Base-by-base conservation (phyloP, 2,888 invertebrate genomes). In the Mythimna loreyi region DNA sequence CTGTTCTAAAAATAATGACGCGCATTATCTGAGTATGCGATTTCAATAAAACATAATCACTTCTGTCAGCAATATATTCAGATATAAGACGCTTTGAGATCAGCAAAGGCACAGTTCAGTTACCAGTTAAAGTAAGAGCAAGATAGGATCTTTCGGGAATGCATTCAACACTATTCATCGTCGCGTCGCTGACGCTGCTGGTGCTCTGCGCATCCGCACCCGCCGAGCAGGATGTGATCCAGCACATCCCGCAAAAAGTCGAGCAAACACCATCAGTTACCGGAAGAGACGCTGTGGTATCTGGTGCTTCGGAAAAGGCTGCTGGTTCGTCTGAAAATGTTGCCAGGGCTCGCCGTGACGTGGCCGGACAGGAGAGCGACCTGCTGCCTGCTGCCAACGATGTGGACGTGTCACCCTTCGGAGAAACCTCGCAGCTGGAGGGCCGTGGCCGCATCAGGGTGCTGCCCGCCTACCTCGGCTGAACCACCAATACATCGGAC, bases 261-360 rank as follows among this genome's bases (percentile, higher is more conserved):
- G 93, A 88, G 82, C 89, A 81, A 94, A 96, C 89, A 95, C 96
- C 91, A 87, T 95, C 92, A 94, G 93, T 85, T 95, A 95, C 88
- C 89, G 93, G 87, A 91, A 92, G 86, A 90, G 90, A 88, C 87
- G 92, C 72, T 93, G 92, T 84, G 92, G 91, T 40, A 52, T 95
- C 92, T 94, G 94, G 93, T 94, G 95, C 90, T 95, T 92, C 81
- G 95, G 95, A 0, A 89, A 89, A 84, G 89, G 92, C 43, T 92
- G 90, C 82, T 92, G 93, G 89, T 92, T 92, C 86, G 83, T 87
- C 91, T 94, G 88, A 92, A 2, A 80, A 76, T 0, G 81, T 71
- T 40, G 80, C 72, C 1, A 91, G 94, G 45, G 86, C 64, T 49
- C 93, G 94, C 1, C 92, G 96, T 47, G 92, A 91, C 13, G 56